phyloP scores from a whole-genome alignment of 37 sponge, comb jelly and placozoan species.

The Amphimedon queenslandica region DNA sequence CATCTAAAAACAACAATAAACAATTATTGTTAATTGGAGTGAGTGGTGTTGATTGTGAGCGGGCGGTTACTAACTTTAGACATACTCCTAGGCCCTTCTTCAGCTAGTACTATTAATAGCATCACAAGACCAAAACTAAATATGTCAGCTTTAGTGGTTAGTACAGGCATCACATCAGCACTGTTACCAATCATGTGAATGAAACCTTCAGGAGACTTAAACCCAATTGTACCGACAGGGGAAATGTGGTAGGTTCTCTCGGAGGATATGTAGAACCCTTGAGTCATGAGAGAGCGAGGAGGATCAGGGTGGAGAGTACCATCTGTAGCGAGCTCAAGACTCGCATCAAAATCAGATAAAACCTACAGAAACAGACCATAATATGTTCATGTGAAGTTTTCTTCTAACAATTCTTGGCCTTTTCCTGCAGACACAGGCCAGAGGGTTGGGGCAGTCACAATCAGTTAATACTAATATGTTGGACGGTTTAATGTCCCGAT shows the following conservation, averaged over 20 bases:
- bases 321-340: background rate
- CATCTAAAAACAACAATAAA: too few species aligned
- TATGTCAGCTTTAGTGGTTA: background rate
- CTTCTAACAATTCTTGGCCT: background rate
- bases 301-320: background rate
- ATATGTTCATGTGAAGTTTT: background rate
- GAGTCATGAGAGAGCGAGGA: background rate
- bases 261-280: background rate
- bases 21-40: too few species aligned
- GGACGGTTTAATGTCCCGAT: conserved; percentile 1
- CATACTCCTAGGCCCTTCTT: background rate
- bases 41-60: too few species aligned
- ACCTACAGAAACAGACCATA: background rate
- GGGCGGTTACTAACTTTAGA: background rate
- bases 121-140: conserved; percentile 11
- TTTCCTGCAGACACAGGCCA: conserved; percentile 5
- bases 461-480: background rate
- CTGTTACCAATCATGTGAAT: background rate
- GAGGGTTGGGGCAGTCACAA: conserved; percentile 2
- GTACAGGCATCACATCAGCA: conserved; percentile 1
- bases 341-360: conserved; percentile 8
- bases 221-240: conserved; percentile 5
- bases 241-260: background rate
- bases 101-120: background rate
- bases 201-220: conserved; percentile 6